Evolutionary conservation across 2,113 vertebrate genomes (phyloP).

Genomic region (Acrocephalus arundinaceus): DNA sequence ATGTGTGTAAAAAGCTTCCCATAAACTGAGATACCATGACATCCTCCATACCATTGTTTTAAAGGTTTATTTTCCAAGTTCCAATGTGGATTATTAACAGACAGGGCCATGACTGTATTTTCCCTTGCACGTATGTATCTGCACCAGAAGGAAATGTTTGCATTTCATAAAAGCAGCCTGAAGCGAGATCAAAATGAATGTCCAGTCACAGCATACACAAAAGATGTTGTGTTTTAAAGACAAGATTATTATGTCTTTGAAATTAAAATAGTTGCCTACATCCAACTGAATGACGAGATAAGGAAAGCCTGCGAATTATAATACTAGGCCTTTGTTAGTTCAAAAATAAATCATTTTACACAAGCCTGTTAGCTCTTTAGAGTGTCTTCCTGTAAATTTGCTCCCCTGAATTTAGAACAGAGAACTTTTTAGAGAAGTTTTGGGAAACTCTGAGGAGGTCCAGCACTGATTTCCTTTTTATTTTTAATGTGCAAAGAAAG

Average conservation of each 20-base stretch:
- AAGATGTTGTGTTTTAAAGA: conserved; percentile 46
- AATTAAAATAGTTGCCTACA: conserved; percentile 8
- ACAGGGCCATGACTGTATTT: neutral
- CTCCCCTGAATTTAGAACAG: neutral
- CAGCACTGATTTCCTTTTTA: neutral
- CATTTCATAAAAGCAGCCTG: conserved; percentile 42
- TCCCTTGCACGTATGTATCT: conserved; percentile 19
- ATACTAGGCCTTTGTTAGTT: neutral
- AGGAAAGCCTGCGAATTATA: neutral
- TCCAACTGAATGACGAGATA: conserved; percentile 20
- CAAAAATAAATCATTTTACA: neutral
- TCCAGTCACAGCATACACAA: conserved; percentile 39
- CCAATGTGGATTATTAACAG: neutral
- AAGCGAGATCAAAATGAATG: conserved; percentile 53
- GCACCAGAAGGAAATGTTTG: conserved; percentile 52
- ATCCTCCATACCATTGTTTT: conserved; percentile 49
- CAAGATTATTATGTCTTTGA: conserved; percentile 48
- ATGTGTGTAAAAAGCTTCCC: conserved; percentile 42
- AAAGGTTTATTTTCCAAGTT: conserved; percentile 48
- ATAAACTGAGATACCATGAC: conserved; percentile 51
- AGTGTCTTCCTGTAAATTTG: neutral
- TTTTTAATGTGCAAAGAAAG: neutral
- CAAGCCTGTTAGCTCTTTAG: neutral
- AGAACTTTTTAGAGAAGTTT: neutral
- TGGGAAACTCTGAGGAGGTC: neutral